A percentile compares a stretch with the other conserved stretches of the same genome.
Evolutionary conservation across 2,888 invertebrate species (phyloP).

Genomic region (Pocota personata): DNA sequence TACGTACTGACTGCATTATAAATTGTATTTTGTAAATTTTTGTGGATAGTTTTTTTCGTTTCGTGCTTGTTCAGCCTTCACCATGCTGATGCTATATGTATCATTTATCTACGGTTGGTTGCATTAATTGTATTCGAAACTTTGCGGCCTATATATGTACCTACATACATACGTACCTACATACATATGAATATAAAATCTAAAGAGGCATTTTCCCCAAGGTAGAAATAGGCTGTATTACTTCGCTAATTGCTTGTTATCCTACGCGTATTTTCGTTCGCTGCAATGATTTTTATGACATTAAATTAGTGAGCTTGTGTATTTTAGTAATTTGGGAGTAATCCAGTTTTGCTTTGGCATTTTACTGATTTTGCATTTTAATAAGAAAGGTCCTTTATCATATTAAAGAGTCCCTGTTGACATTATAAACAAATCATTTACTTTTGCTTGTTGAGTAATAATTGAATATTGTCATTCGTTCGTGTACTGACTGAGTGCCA

Average conservation of each 20-base stretch:
- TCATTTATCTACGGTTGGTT: slow-evolving; percentile 13
- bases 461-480: no score
- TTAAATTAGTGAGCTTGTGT: background rate
- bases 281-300: background rate
- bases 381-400: no score
- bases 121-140: slow-evolving; percentile 22
- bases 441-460: no score
- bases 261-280: background rate
- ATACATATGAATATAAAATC: background rate
- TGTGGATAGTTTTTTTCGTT: background rate
- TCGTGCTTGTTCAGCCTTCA: background rate
- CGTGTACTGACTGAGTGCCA: no score
- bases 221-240: background rate
- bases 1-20: slow-evolving; percentile 13
- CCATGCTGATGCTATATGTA: background rate
- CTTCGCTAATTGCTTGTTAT: background rate
- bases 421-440: no score
- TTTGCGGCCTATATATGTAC: background rate
- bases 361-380: background rate
- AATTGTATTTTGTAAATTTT: slow-evolving; percentile 15
- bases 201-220: background rate
- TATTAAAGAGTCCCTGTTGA: no score
- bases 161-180: background rate
- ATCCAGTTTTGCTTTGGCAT: background rate
- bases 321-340: background rate